Percentiles rank a stretch among this genome's conserved stretches.
Evolutionary conservation across 2,113 vertebrate genomes (phyloP).

Genomic region (Ochotona princeps): DNA sequence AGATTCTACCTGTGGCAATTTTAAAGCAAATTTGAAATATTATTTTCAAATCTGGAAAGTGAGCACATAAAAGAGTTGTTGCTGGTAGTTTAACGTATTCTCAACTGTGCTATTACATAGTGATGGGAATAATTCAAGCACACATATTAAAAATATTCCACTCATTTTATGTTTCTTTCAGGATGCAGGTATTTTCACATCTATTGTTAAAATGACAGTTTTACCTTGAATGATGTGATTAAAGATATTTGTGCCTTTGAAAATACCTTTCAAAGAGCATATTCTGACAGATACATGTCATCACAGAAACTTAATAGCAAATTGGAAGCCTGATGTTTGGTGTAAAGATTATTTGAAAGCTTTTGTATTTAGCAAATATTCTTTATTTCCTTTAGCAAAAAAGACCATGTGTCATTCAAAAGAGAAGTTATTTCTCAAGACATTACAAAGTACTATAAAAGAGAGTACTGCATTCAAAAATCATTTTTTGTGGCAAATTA

Average conservation of each 20-base stretch:
- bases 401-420: not conserved
- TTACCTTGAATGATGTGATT: not conserved
- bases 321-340: not conserved
- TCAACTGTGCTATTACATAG: not conserved
- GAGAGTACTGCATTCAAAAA: not conserved
- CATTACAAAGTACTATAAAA: not conserved
- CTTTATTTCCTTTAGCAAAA: not conserved
- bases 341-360: not conserved
- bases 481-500: slow-evolving; percentile 43
- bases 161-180: slow-evolving; percentile 5
- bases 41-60: slow-evolving; percentile 28
- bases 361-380: not conserved
- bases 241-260: slow-evolving; percentile 8
- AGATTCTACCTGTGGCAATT: not conserved
- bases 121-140: not conserved
- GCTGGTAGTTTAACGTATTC: not conserved
- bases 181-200: not conserved
- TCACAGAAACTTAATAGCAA: not conserved
- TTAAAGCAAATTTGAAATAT: not conserved
- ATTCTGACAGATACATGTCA: slow-evolving; percentile 37
- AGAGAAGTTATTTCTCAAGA: not conserved
- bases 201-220: slow-evolving; percentile 15
- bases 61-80: not conserved
- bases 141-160: slow-evolving; percentile 5
- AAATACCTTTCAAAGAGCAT: slow-evolving; percentile 4